Percentiles rank a stretch among this genome's conserved stretches.
These are phyloP conservation scores for Sapayoa aenigma DNA, from an alignment of 2,113 vertebrate genomes.

Conservation along the genomic window DNA sequence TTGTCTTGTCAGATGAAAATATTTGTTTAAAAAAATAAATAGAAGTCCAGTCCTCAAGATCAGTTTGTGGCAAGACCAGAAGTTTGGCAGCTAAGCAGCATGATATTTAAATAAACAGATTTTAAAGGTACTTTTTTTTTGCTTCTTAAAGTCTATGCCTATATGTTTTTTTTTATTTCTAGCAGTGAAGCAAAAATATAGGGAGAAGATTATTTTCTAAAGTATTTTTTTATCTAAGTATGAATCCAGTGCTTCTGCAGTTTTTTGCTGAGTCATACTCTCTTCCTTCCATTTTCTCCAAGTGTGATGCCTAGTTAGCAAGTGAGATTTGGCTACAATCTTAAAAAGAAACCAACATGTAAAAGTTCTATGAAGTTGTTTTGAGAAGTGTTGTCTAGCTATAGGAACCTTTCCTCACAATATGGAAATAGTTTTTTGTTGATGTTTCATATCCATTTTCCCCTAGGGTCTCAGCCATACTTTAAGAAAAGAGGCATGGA, in stretches of 20 bases:
- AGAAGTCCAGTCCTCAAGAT: neutral
- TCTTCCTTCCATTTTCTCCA: neutral
- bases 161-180: neutral
- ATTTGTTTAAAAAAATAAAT: neutral
- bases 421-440: neutral
- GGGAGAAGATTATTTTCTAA: neutral
- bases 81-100: neutral
- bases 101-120: neutral
- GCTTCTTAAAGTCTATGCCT: neutral
- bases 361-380: neutral
- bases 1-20: neutral
- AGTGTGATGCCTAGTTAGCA: neutral
- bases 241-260: neutral
- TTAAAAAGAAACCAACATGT: neutral
- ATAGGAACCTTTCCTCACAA: neutral
- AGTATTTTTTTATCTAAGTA: neutral
- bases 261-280: neutral
- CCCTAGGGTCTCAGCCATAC: conserved; percentile 87
- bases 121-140: neutral
- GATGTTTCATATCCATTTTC: neutral
- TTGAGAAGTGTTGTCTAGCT: neutral
- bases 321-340: neutral
- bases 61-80: neutral
- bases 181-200: neutral
- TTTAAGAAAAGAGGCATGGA: conserved; percentile 91